These are phyloP conservation scores for Acleris cristana DNA, from an alignment of 2,888 invertebrate species.

Conservation along the genomic window DNA sequence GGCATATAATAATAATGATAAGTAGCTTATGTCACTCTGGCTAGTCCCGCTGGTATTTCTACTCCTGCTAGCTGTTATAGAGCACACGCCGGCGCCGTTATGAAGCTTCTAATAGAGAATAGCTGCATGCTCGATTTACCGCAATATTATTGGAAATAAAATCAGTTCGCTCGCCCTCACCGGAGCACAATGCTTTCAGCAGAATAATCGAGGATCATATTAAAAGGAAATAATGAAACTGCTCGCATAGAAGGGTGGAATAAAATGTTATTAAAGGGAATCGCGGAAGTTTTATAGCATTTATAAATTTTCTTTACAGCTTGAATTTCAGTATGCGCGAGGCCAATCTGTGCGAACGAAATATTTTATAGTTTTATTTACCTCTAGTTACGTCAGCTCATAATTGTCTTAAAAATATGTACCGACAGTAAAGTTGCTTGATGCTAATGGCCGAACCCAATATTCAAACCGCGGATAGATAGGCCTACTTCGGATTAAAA, in stretches of 20 bases:
- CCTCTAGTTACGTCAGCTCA: too few species aligned
- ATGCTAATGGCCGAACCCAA: too few species aligned
- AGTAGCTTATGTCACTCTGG: neutral
- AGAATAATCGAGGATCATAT: slow-evolving; percentile 55
- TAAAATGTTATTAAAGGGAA: slow-evolving; percentile 44
- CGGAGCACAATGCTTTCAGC: slow-evolving; percentile 51
- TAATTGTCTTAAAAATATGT: too few species aligned
- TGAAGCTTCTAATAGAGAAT: slow-evolving; percentile 42
- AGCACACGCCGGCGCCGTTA: slow-evolving; percentile 13
- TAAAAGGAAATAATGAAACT: slow-evolving; percentile 57
- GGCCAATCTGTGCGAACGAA: neutral
- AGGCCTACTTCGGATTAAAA: too few species aligned
- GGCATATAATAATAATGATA: too few species aligned
- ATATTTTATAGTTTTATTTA: neutral
- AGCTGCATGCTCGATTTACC: slow-evolving; percentile 45
- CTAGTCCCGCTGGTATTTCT: slow-evolving; percentile 8
- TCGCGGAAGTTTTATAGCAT: slow-evolving; percentile 22
- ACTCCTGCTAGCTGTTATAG: slow-evolving; percentile 12
- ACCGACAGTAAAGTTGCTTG: too few species aligned
- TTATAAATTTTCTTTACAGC: slow-evolving; percentile 15
- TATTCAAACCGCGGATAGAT: too few species aligned
- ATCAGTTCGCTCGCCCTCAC: slow-evolving; percentile 50
- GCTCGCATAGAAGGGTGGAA: slow-evolving; percentile 43
- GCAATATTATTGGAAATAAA: slow-evolving; percentile 50
- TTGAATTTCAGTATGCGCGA: slow-evolving; percentile 4